Evolutionary conservation across 2,113 vertebrate species (phyloP).

Genomic region (Rhea pennata): DNA sequence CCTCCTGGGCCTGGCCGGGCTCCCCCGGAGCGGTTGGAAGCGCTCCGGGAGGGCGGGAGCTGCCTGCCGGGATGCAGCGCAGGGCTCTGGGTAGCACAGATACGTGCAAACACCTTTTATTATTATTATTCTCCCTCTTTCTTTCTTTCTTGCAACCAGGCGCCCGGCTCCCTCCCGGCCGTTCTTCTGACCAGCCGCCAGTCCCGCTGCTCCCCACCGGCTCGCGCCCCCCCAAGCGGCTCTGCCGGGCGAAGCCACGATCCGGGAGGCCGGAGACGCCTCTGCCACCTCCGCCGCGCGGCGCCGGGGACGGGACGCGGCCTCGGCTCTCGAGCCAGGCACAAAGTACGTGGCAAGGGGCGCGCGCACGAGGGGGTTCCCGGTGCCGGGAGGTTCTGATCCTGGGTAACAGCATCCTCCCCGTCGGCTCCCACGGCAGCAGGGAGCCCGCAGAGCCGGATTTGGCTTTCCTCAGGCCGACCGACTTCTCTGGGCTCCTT

Average conservation of each 20-base stretch:
- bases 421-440: not conserved
- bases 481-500: too few species aligned
- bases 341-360: not conserved
- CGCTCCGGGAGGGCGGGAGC: too few species aligned
- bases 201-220: too few species aligned
- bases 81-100: too few species aligned
- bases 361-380: too few species aligned
- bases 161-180: conserved; percentile 68
- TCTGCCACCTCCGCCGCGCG: too few species aligned
- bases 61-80: too few species aligned
- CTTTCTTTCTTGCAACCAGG: conserved; percentile 52
- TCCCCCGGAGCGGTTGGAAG: too few species aligned
- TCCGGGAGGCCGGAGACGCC: too few species aligned
- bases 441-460: too few species aligned
- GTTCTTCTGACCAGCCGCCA: conserved; percentile 60
- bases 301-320: not conserved
- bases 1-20: too few species aligned
- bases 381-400: too few species aligned
- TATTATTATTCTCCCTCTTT: not conserved
- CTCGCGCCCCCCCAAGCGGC: not conserved
- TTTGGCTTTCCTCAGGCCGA: not conserved
- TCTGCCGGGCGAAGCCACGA: not conserved
- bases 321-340: not conserved
- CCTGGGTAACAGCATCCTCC: not conserved
- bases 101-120: not conserved